Conservation (phyloP, 1,140 invertebrate genomes). For the Eupristina koningsbergeri region DNA sequence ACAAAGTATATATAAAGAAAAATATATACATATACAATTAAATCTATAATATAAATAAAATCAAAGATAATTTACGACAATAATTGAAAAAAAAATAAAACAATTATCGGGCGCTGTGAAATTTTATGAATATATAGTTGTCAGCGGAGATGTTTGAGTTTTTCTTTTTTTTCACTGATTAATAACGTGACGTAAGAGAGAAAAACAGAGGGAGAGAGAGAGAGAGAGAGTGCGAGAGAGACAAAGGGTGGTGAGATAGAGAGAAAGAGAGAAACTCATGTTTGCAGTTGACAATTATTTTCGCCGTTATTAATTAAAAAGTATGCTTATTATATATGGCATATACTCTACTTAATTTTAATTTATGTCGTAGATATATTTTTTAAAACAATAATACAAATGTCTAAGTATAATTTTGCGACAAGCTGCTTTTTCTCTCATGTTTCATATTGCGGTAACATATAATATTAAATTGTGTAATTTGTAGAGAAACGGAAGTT, state of each 20-base stretch:
- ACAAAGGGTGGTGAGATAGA: background rate
- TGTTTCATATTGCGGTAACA: background rate
- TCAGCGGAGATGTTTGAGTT: slow-evolving; percentile 5
- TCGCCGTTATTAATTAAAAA: slow-evolving; percentile 26
- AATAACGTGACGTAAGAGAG: background rate
- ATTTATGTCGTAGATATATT: background rate
- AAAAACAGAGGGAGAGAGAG: background rate
- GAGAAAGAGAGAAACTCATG: slow-evolving; percentile 22
- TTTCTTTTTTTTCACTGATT: background rate
- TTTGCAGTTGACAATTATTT: slow-evolving; percentile 9
- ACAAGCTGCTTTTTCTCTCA: background rate
- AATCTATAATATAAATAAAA: slow-evolving; percentile 61
- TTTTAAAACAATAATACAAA: slow-evolving; percentile 2
- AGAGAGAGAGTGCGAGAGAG: background rate
- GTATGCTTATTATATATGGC: slow-evolving; percentile 1
- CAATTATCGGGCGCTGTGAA: slow-evolving; percentile 53
- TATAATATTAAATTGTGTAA: background rate
- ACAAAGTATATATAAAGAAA: slow-evolving; percentile 47
- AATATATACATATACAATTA: slow-evolving; percentile 53
- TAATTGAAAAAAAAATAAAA: slow-evolving; percentile 55
- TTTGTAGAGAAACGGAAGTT: background rate
- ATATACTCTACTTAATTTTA: background rate
- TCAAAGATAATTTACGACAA: slow-evolving; percentile 67
- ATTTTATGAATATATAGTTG: slow-evolving; percentile 22
- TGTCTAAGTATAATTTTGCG: background rate